phyloP scores from a whole-genome alignment of 1,140 invertebrate genomes.

The Heliconius eleuchia region DNA sequence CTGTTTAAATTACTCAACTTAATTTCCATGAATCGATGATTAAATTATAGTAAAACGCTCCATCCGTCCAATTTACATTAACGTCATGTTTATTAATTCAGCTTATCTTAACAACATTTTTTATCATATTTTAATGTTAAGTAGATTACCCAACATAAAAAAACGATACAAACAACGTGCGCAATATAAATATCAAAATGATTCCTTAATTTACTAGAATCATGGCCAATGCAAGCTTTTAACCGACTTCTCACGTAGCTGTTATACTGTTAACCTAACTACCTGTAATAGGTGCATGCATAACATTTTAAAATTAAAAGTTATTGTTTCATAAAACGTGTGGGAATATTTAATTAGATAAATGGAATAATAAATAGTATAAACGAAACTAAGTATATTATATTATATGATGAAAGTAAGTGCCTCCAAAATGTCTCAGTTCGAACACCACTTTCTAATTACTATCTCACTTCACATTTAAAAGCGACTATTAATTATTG shows the following conservation, averaged over 20 bases:
- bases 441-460: slow-evolving; percentile 20
- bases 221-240: slow-evolving; percentile 52
- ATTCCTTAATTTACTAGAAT: slow-evolving; percentile 1
- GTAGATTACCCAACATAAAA: not conserved
- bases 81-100: slow-evolving; percentile 12
- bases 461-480: slow-evolving; percentile 1
- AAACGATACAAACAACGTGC: not conserved
- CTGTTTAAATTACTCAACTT: slow-evolving; percentile 8
- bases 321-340: slow-evolving; percentile 77
- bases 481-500: not conserved
- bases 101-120: slow-evolving; percentile 12
- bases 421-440: slow-evolving; percentile 37
- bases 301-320: slow-evolving; percentile 79
- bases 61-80: slow-evolving; percentile 12
- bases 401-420: slow-evolving; percentile 66
- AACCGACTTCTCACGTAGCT: slow-evolving; percentile 73
- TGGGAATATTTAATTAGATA: slow-evolving; percentile 81
- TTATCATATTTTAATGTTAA: slow-evolving; percentile 13
- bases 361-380: slow-evolving; percentile 68
- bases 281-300: slow-evolving; percentile 74
- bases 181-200: not conserved
- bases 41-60: slow-evolving; percentile 12
- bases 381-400: slow-evolving; percentile 57
- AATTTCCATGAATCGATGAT: slow-evolving; percentile 15
- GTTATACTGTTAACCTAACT: slow-evolving; percentile 78